phyloP scores from a whole-genome alignment of 2,888 invertebrate genomes.

The Plutella xylostella region DNA sequence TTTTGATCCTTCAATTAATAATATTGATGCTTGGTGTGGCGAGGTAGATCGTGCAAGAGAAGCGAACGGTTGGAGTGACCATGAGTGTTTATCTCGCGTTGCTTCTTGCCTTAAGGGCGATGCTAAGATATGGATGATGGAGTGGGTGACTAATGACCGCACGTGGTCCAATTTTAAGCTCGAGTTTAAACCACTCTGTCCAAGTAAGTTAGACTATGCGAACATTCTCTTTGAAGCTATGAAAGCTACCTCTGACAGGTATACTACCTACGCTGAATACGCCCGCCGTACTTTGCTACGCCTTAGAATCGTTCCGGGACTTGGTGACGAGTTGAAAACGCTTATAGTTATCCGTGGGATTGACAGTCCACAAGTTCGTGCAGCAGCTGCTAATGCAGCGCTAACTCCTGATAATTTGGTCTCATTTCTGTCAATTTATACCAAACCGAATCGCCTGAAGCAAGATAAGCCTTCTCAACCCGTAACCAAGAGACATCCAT shows the following conservation, averaged over 20 bases:
- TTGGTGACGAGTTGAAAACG: conserved; percentile 18
- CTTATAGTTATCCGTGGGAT: conserved; percentile 15
- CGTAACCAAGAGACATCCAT: neutral
- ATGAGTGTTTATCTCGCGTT: conserved; percentile 18
- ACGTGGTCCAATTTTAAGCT: conserved; percentile 20
- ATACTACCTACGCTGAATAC: conserved; percentile 22
- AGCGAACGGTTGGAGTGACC: conserved; percentile 17
- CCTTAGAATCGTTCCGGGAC: conserved; percentile 16
- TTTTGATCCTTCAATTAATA: neutral
- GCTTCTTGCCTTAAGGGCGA: conserved; percentile 17
- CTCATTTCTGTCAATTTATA: neutral
- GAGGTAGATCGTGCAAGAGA: conserved; percentile 17
- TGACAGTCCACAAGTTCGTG: neutral
- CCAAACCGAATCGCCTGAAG: neutral
- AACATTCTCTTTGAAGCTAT: conserved; percentile 19
- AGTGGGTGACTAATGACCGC: conserved; percentile 20
- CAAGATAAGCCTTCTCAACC: neutral
- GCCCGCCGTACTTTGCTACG: conserved; percentile 22
- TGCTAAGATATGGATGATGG: conserved; percentile 19
- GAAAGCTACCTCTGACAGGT: conserved; percentile 19
- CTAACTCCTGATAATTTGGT: neutral
- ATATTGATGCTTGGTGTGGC: conserved; percentile 1
- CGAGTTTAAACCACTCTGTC: conserved; percentile 21
- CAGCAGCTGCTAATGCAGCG: neutral
- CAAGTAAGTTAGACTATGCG: conserved; percentile 17